Base-by-base conservation (phyloP, 2,113 vertebrate genomes). In the Tricholaema leucomelas region DNA sequence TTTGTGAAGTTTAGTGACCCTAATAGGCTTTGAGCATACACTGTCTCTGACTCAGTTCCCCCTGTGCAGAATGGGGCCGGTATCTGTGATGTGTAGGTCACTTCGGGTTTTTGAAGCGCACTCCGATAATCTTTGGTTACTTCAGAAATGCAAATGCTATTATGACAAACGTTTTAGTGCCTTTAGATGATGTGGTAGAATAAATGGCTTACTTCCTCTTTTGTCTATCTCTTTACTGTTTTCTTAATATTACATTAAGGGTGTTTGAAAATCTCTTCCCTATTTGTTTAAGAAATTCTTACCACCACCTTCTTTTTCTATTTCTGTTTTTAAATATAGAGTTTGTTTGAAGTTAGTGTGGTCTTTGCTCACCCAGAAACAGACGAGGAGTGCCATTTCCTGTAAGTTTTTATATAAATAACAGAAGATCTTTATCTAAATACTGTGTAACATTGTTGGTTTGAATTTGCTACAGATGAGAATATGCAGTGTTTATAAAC, bases 341-440 rank as follows among this genome's bases (percentile, higher is more conserved):
- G 98, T 95, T 86, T 96, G 52, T 99, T 99, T 95, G 99, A 99
- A 98, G 98, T 99, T 60, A 98, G 98, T 3, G 97, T 99, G 93
- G 98, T 98, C 92, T 99, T 99, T 97, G 97, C 96, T 72, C 99
- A 99, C 96, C 96, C 98, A 54, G 98, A 98, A 94, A 99, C 98
- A 28, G 98, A 99, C 2, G 93, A 97, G 31, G 99, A 99, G 97
- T 99, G 99, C 95, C 98, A 98, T 97, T 99, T 99, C 97, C 98
- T 99, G 99, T 99, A 98, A 98, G 99, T 98, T 93, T 93, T 87
- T 72, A 75, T 35, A 13, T 94, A 95, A 96, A 91, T 91, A 96
- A 87, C 78, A 90, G 52, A 89, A 72, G 81, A 93, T 96, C 72
- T 90, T 91, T 94, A 94, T 96, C 93, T 91, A 71, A 92, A 36